Base-by-base conservation (phyloP, 2,797 vertebrate species). In the Sphenodon punctatus region DNA sequence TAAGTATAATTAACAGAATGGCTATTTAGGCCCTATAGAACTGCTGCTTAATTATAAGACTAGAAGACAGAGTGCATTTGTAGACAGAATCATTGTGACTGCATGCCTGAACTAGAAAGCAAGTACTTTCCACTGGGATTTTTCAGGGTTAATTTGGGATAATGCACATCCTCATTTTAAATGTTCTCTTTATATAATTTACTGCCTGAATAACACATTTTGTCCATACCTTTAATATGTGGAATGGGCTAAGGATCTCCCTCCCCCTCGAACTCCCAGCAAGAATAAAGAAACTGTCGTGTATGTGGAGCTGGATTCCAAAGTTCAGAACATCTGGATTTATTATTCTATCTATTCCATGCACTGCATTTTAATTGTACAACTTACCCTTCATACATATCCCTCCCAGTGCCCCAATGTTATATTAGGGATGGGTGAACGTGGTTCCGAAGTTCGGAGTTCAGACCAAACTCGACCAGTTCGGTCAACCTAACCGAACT, bases 151-250 rank as follows among this genome's bases (percentile, higher is more conserved):
- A 0, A 68, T 67, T 86, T n/a, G 74, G 89, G 89, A 79, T 83
- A 81, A 92, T 25, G 42, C 1, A 3, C 27, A 79, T n/a, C 23
- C 5, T 88, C 84, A 90, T 81, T 80, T 88, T 14, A 2, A 59
- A 77, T 73, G 76, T 66, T 39, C 78, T n/a, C n/a, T 66, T 75
- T 77, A 59, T 79, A 91, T 86, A 81, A 89, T 82, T 79, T 91
- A 75, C 70, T 80, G 55, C 63, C 76, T 66, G 42, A 25, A 83
- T 84, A 89, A 75, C 65, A 80, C 36, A 87, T 87, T 86, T 85
- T 36, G 76, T 73, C 83, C 66, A 43, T 2, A 8, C 1, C 23
- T 89, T 90, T 87, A 86, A 75, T 41, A 72, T 22, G 27, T 36
- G 53, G 43, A 22, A 76, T 8, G 58, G 83, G 16, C 12, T 7